Percentiles rank a stretch among this genome's conserved stretches.
phyloP scores from a whole-genome alignment of 2,888 invertebrate genomes.

The Atrina japonica region DNA sequence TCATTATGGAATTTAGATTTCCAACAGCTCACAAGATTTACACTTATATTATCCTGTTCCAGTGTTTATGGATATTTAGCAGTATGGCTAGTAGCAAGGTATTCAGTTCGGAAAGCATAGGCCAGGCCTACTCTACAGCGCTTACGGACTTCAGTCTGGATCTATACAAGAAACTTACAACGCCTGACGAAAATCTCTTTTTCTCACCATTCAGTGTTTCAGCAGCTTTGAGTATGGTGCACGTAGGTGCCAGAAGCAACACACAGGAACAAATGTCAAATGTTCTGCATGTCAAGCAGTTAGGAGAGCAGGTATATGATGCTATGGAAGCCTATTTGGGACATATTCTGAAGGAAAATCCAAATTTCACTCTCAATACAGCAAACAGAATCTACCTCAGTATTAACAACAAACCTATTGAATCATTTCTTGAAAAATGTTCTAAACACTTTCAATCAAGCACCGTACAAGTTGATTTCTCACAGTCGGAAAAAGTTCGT shows the following conservation, averaged over 20 bases:
- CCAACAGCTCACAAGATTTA: too few relatives aligned
- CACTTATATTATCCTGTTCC: too few relatives aligned
- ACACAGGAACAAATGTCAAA: constrained; percentile 75
- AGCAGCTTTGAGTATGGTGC: constrained; percentile 80
- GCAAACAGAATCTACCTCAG: constrained; percentile 73
- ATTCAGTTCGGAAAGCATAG: too few relatives aligned
- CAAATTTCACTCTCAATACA: constrained; percentile 59
- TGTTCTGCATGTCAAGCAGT: constrained; percentile 50
- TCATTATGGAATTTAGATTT: too few relatives aligned
- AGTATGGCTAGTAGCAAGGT: too few relatives aligned
- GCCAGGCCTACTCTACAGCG: neutral
- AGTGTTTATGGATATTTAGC: too few relatives aligned
- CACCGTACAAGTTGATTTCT: constrained; percentile 53
- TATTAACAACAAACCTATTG: constrained; percentile 50
- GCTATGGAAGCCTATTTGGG: constrained; percentile 52
- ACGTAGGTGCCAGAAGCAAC: constrained; percentile 77
- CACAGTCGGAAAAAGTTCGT: constrained; percentile 74
- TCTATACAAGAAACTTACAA: neutral
- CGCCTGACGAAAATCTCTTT: constrained; percentile 67
- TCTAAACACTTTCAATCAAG: constrained; percentile 52
- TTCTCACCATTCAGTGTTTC: constrained; percentile 80
- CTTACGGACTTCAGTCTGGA: constrained; percentile 6
- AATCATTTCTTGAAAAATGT: constrained; percentile 60
- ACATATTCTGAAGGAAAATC: constrained; percentile 45
- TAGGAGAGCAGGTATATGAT: constrained; percentile 44